Conservation (phyloP, 2,888 invertebrate species). For the Eurytoma adleriae region DNA sequence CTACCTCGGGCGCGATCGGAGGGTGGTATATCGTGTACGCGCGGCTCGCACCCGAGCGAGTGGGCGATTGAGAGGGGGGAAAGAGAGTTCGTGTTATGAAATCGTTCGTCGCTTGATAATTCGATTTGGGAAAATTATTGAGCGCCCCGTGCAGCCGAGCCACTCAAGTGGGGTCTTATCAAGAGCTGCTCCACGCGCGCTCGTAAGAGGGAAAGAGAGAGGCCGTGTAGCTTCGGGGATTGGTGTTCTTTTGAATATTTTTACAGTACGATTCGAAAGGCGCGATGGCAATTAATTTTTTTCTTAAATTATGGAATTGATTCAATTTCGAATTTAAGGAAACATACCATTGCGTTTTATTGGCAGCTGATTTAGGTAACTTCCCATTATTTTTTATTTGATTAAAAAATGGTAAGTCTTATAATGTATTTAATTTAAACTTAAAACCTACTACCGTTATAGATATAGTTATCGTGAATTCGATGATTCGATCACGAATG, state of each 20-base stretch:
- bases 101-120: conserved; percentile 52
- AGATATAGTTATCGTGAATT: too few species aligned
- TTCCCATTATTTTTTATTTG: too few species aligned
- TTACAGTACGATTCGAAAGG: not conserved
- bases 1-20: not conserved
- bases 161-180: conserved; percentile 44
- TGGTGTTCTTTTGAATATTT: not conserved
- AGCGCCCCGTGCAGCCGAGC: conserved; percentile 15
- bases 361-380: too few species aligned
- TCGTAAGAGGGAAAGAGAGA: not conserved
- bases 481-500: too few species aligned
- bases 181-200: conserved; percentile 1
- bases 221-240: not conserved
- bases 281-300: too few species aligned
- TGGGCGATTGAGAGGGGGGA: not conserved
- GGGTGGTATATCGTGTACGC: not conserved
- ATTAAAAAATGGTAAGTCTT: too few species aligned
- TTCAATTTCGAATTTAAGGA: too few species aligned
- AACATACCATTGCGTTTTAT: too few species aligned
- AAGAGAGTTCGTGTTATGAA: conserved; percentile 51
- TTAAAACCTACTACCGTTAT: too few species aligned
- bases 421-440: too few species aligned
- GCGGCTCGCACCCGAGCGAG: not conserved
- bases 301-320: too few species aligned
- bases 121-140: conserved; percentile 53